Base-by-base conservation (phyloP, 1,140 invertebrate species). In the Diploscapter pachys region DNA sequence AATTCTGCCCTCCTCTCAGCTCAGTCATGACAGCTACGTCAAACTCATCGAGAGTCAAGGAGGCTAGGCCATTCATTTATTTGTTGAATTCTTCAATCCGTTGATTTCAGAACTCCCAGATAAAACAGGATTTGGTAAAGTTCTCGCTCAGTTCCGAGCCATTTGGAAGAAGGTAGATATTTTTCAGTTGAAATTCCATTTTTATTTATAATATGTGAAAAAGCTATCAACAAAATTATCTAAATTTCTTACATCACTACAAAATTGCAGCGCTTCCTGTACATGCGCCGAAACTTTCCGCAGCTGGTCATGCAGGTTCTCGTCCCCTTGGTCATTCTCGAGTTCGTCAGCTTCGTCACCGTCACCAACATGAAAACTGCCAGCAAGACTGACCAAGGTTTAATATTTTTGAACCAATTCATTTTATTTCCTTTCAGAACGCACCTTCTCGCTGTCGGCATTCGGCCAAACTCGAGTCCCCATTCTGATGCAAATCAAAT, bases 301-400 rank as follows among this genome's bases (percentile, higher is more conserved):
- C 73, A 74, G 56, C 50, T 74, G 11, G 55, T 74, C n/a, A 56
- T n/a, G 48, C 73, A 74, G 50, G 73, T 68, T 0, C 11, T 74
- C 8, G 63, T 69, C 55, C 73, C 73, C 49, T 48, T 74, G 1
- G 48, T 69, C 2, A 65, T 74, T 9, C 65, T 74, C 56, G 73
- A 53, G 5, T 69, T 74, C 8, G 63, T 74, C 8, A 57, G 56
- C 4, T 74, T 52, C 5, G 31, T 74, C 8, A 53, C 73, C 6
- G 48, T 53, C 48, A 48, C 73, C 6, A 52, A 68, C 31, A 31
- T 31, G 31, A 31, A 31, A 31, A 31, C 31, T 31, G 31, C 31
- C 31, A 31, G 31, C 31, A 31, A 1, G 31, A 31, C 31, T 31
- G 31, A 31, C 31, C 31, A 31, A 31, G 31, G 31, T 31, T 31